Base-by-base conservation (phyloP, 2,113 vertebrate species). In the Motacilla tschutschensis region DNA sequence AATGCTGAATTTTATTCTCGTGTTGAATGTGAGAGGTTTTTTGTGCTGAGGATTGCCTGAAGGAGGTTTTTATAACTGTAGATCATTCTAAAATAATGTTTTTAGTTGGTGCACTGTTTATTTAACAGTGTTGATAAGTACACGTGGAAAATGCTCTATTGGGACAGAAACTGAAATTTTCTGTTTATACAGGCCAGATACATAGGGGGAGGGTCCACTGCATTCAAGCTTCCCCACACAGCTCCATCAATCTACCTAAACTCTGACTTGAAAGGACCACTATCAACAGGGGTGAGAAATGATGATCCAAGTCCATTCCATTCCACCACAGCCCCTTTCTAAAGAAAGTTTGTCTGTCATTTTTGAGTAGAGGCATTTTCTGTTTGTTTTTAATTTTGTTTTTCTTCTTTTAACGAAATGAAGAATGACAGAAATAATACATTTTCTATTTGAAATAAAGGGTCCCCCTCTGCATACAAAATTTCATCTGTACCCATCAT, bases 181-280 rank as follows among this genome's bases (percentile, higher is more conserved):
- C 77, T 97, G 78, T 97, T 96, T 96, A 79, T 57, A 78, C 97
- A 98, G 97, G 95, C 96, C 92, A 97, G 97, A 81, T 98, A 97
- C 91, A 97, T 97, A 96, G 97, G 96, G 94, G 95, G 96, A 95
- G 97, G 97, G 95, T 87, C 97, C 94, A 95, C 96, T 91, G 96
- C 96, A 83, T 98, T 97, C 97, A 97, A 97, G 97, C 96, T 97
- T 90, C 95, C 97, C 76, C 97, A 97, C 73, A 96, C 96, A 95
- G 95, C 96, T 82, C 97, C 96, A 40, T 95, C 97, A 82, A 97
- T 97, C 97, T 98, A 97, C 96, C 75, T 97, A 97, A 97, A 97
- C 95, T 96, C 97, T 97, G 97, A 98, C 85, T 94, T 98, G 96
- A 98, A 98, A 97, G 97, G 97, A 98, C 96, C 96, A 93, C 96